These are phyloP conservation scores for Ammodytes marinus DNA, from an alignment of 2,113 vertebrate species.

Conservation along the genomic window DNA sequence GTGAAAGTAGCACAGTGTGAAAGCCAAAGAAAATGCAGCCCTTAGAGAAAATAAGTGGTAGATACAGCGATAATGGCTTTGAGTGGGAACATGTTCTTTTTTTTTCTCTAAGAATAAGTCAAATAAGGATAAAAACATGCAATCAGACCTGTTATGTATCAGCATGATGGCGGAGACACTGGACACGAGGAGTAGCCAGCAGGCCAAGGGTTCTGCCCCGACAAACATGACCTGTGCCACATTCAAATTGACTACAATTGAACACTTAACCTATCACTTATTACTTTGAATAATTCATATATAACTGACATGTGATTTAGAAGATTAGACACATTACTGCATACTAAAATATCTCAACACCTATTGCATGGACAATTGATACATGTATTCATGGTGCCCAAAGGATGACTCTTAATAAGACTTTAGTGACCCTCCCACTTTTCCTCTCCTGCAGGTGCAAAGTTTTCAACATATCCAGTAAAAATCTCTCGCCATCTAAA, in stretches of 20 bases:
- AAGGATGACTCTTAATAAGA: background rate
- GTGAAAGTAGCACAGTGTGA: constrained; percentile 25
- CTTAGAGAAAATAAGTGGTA: constrained; percentile 6
- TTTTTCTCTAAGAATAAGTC: background rate
- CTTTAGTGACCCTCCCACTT: background rate
- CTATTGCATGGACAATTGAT: constrained; percentile 13
- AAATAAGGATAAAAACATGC: background rate
- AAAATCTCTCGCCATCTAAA: background rate
- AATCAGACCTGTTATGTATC: constrained; percentile 83
- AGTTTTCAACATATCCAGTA: background rate
- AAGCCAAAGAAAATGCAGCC: constrained; percentile 16
- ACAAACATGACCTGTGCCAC: constrained; percentile 90
- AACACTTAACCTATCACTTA: no score
- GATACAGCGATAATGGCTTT: constrained; percentile 18
- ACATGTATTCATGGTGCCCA: background rate
- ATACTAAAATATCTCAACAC: background rate
- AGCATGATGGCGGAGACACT: constrained; percentile 86
- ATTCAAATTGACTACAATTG: background rate
- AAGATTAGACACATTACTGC: background rate
- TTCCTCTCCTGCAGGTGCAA: background rate
- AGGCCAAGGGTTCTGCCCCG: constrained; percentile 89
- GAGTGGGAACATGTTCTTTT: background rate
- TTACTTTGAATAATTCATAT: background rate
- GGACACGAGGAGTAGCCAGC: constrained; percentile 79
- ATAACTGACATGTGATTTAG: no score